Evolutionary conservation across 2,113 vertebrate genomes (phyloP), one percentile per base, ranked within the genome.

Genomic region (Alosa alosa): DNA sequence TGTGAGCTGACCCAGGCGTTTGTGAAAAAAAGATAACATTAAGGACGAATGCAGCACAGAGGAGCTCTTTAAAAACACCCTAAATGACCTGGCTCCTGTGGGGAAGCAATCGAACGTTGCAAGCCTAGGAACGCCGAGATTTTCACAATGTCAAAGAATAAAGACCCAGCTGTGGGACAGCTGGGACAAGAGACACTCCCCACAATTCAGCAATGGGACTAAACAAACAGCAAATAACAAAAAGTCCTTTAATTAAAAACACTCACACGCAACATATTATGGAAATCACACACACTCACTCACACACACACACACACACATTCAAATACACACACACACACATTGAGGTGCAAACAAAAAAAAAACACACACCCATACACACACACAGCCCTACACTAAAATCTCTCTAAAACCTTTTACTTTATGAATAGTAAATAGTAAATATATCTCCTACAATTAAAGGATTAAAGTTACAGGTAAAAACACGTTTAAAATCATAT

Each of bases 1-100:
- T 25, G 64, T 72, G 64, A 25, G 64, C 64, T 72, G 64, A 72
- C 64, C 31, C n/a, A 72, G 36, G 64, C 25, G 64, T 72, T 72
- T 36, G 64, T 72, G 1, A 52, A 52, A 36, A 36, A 72, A 72
- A 60, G 10, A 72, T 25, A 72, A 36, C 64, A 72, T 31, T 72
- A 72, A 72, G 25, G 9, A 25, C 3, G 9, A 72, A 72, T 72
- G 64, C 64, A 72, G 64, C 64, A 36, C 64, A 36, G 8, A 36
- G 64, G 64, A 72, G 64, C 64, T 72, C 64, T 72, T 72, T 72
- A 72, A 72, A 72, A 72, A 72, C 64, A 72, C 64, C 64, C 31
- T 72, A 31, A 72, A 72, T 72, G 64, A 72, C 25, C 64, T 36
- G 25, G 64, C 64, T 72, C 64, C 64, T 15, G 10, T 10, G 18